A percentile compares a stretch with the other conserved stretches of the same genome.
These are phyloP conservation scores for Lepidotrigona ventralis DNA, from an alignment of 1,140 invertebrate genomes.

Conservation along the genomic window DNA sequence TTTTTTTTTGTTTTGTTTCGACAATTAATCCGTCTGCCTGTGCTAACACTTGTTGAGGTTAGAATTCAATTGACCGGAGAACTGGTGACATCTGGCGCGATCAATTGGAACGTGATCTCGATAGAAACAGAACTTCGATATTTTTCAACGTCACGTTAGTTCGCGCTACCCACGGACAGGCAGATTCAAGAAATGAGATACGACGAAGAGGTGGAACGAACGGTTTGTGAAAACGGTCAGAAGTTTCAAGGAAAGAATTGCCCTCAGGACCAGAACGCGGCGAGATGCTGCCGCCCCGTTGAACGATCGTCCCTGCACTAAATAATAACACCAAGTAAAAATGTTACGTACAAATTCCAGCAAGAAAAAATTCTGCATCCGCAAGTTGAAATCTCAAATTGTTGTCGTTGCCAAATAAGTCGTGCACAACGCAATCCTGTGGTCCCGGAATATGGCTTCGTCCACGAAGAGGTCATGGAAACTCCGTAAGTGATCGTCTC, in stretches of 20 bases:
- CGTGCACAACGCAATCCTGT: conserved; percentile 68
- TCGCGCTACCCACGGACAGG: conserved; percentile 54
- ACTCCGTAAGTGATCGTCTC: conserved; percentile 79
- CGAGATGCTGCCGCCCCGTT: conserved; percentile 37
- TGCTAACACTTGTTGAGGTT: background rate
- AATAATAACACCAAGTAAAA: conserved; percentile 44
- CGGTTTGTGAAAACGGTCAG: conserved; percentile 55
- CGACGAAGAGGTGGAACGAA: conserved; percentile 55
- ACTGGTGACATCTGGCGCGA: conserved; percentile 39
- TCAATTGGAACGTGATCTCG: conserved; percentile 43
- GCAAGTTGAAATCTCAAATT: conserved; percentile 68
- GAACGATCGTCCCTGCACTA: conserved; percentile 16
- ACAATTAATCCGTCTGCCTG: too few species aligned
- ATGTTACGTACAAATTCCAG: conserved; percentile 63
- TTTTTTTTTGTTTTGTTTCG: background rate
- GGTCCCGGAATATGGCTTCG: conserved; percentile 80
- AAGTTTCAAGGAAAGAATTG: conserved; percentile 43
- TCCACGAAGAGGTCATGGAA: conserved; percentile 83
- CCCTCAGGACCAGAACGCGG: conserved; percentile 45
- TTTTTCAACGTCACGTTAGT: conserved; percentile 59
- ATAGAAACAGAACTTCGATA: conserved; percentile 45
- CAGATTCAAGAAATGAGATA: conserved; percentile 67
- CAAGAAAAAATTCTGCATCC: conserved; percentile 68
- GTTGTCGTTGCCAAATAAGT: conserved; percentile 79
- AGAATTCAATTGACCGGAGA: conserved; percentile 15